Base-by-base conservation (phyloP, 2,113 vertebrate species). In the Epinephelus fuscoguttatus region DNA sequence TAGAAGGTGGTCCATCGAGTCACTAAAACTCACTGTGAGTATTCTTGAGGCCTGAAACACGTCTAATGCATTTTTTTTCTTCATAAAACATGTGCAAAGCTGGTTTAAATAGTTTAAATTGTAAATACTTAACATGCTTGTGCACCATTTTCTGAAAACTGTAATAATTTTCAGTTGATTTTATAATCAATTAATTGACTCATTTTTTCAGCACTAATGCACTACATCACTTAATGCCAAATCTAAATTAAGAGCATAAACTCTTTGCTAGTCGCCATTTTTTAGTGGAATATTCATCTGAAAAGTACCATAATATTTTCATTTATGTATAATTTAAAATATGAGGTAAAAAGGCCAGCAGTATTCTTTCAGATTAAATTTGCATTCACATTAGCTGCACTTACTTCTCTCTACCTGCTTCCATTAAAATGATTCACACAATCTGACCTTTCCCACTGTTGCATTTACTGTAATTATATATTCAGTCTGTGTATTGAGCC, bases 371-470 rank as follows among this genome's bases (percentile, higher is more conserved):
- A 3, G 19, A 47, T 57, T 30, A 56, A 45, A 81, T 50, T 17
- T 77, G 40, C 60, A 81, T 87, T 57, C 72, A 55, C 52, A 68
- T 75, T 52, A 19, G 47, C 37, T 64, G 42, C 76, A 77, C 77
- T 79, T 63, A n/a, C 57, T 62, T 45, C 52, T 64, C 45, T 60
- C 17, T 40, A 3, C 10, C 66, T 70, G 53, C n/a, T 21, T 77
- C 63, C 55, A 89, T 86, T 86, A 75, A 82, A 74, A 87, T 77
- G 68, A 84, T 45, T 88, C 81, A 78, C 61, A 73, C 53, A 59
- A 23, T 52, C 21, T 70, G 80, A 91, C 80, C 70, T 81, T 80
- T 85, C 52, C 53, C 72, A 70, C 52, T 21, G 27, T 30, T 52
- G 66, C 75, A 66, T 66, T 80, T 68, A 76, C 15, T 19, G 40